Evolutionary conservation across 1,140 invertebrate species (phyloP), one percentile per base, ranked within the genome.

Genomic region (Eufriesea mexicana): DNA sequence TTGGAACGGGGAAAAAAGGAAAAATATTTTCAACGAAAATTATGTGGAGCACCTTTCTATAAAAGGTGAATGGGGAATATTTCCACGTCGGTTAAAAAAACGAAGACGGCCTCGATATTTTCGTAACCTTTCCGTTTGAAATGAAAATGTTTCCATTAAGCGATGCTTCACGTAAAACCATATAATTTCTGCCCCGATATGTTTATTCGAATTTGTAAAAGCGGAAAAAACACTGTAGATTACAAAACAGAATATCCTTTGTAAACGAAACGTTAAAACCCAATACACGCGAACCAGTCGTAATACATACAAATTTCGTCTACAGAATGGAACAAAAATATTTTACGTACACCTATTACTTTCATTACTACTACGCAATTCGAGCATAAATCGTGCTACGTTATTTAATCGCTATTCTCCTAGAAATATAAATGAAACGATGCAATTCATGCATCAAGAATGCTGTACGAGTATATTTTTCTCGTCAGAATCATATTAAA

Each of bases 121-220:
- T 5, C 57, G 10, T 61, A 62, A 61, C 57, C 16, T 61, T 75
- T 62, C 0, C n/a, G 42, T 28, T 59, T 23, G 9, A 75, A 49
- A 75, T 55, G 8, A 72, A 55, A 72, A 49, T 62, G 57, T 62
- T 62, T 75, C 25, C 25, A 49, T 62, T 61, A 61, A 9, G 5
- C 35, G 20, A 25, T n/a, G 45, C n/a, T 45, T 25, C 18, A 7
- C n/a, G 10, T 20, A 16, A 47, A 35, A 49, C 4, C 20, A 28
- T 64, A 51, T 4, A 64, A 10, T n/a, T 35, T 64, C 64, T 49
- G 16, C 16, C 54, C 23, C 12, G 9, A 8, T 23, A 10, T 23
- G 9, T 66, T 66, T 66, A 47, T 64, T 49, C 20, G n/a, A 23
- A 25, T 74, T 51, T 42, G 23, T 14, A 28, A 51, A 66, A 35